Conservation (phyloP, 1,140 invertebrate species). For the Drosophila setifemur region DNA sequence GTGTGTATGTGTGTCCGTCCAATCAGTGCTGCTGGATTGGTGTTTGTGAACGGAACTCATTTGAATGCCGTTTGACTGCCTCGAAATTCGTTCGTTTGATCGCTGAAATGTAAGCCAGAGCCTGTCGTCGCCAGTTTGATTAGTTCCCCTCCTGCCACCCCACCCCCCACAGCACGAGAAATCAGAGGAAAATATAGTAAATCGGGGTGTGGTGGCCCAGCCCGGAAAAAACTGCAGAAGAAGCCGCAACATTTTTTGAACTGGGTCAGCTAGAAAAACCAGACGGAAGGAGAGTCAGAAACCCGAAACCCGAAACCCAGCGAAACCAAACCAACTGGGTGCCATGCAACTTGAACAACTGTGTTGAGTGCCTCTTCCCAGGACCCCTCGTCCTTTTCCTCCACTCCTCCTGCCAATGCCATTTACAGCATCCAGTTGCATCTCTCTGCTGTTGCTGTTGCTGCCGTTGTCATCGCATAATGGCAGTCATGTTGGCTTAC, state of each 20-base stretch:
- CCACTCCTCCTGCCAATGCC: background rate
- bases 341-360: constrained; percentile 38
- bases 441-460: background rate
- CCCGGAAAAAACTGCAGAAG: constrained; percentile 20
- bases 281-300: background rate
- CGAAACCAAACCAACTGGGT: constrained; percentile 20
- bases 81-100: constrained; percentile 59
- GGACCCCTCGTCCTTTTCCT: background rate
- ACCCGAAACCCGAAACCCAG: background rate
- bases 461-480: constrained; percentile 23
- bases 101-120: constrained; percentile 44
- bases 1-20: constrained; percentile 24
- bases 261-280: constrained; percentile 36
- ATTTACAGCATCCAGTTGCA: constrained; percentile 18
- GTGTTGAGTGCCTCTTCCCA: constrained; percentile 19
- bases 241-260: constrained; percentile 41
- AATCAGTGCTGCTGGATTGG: constrained; percentile 50
- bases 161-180: background rate
- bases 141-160: constrained; percentile 17
- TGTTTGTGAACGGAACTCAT: constrained; percentile 73
- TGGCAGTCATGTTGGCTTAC: constrained; percentile 34
- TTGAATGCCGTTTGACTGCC: constrained; percentile 72
- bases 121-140: constrained; percentile 26
- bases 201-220: background rate
- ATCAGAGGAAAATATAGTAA: background rate